Base-by-base conservation (phyloP, 2,113 vertebrate species). In the Oncorhynchus masou region DNA sequence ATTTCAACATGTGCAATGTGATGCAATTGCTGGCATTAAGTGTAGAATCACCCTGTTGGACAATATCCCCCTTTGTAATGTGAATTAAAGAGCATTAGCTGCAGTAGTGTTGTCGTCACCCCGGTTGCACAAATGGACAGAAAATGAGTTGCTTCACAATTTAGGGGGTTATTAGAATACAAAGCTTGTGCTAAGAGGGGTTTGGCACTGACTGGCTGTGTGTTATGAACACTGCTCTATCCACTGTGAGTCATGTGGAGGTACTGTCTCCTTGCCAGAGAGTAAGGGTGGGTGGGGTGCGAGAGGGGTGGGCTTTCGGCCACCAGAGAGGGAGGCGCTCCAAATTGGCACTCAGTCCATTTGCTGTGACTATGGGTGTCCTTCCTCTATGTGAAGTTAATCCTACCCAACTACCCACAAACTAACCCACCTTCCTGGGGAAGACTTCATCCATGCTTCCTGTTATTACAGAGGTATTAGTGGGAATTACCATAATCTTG, bases 11-110 rank as follows among this genome's bases (percentile, higher is more conserved):
- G 87, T 91, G 90, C 91, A 88, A 89, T 86, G 84, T 88, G 89
- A 92, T 92, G 91, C 91, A 92, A 92, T 91, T 86, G 76, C 80
- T 84, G 78, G 71, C 81, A 86, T 92, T 91, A 92, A 89, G 84
- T 81, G 86, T 78, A 76, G 78, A 65, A 65, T 49, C 68, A 70
- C 83, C 84, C 65, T 75, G 79, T 83, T 57, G 78, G 79, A 86
- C 88, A 85, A 80, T 82, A 81, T 79, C 83, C 81, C 77, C 74
- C 84, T 90, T 86, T 90, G 82, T 88, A 75, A 85, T 80, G 78
- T 84, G 84, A 90, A 92, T 89, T 85, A 85, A 89, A 88, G 82
- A 85, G 81, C 84, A 87, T 87, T 75, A 87, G 75, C 81, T 68
- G 67, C 77, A 70, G 81, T 24, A 20, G 68, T 9, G 67, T 19